Conservation (phyloP, 1,140 invertebrate species). For the Pemphigus obesinymphae region DNA sequence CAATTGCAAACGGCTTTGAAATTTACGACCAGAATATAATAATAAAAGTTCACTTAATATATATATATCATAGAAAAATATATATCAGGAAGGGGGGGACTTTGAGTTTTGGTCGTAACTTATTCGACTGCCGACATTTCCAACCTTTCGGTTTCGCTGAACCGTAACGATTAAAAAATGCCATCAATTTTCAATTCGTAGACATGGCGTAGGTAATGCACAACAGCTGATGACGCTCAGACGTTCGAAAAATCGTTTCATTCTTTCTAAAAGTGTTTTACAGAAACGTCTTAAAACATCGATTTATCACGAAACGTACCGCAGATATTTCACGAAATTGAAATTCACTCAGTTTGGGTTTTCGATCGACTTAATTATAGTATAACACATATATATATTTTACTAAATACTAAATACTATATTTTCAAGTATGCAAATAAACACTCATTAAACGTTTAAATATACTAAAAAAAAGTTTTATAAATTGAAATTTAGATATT, state of each 20-base stretch:
- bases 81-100: slow-evolving; percentile 1
- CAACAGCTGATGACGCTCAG: neutral
- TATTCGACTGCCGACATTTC: neutral
- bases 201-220: neutral
- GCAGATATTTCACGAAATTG: neutral
- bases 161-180: neutral
- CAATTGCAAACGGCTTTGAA: neutral
- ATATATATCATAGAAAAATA: neutral
- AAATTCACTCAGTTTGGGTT: neutral
- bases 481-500: no score
- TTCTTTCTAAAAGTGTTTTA: neutral
- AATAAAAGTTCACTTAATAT: neutral
- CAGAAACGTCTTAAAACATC: neutral
- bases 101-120: slow-evolving; percentile 1
- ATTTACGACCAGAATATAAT: slow-evolving; percentile 8
- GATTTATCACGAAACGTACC: neutral
- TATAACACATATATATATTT: no score
- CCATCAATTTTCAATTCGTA: neutral
- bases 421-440: no score
- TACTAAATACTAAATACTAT: no score
- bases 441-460: no score
- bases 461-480: no score
- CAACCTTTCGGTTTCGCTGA: neutral
- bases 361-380: neutral
- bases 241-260: neutral